Percentiles rank a stretch among this genome's conserved stretches.
Conservation (phyloP, 1,140 invertebrate species). For the Streblospio benedicti region DNA sequence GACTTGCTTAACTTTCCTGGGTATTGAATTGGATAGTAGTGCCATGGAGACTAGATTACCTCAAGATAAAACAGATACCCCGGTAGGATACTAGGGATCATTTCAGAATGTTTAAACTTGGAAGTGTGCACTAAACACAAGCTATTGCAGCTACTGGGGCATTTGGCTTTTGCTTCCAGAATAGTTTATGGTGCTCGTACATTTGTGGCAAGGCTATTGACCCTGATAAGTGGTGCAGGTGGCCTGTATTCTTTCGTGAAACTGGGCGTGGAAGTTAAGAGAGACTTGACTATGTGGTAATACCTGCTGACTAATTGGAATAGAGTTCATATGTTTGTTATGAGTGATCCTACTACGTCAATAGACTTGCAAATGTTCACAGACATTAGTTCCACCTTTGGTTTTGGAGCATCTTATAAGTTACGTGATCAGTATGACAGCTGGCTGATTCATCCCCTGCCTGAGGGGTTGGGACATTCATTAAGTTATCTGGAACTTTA, state of each 20-base stretch:
- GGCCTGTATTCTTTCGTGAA: conserved; percentile 43
- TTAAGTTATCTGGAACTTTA: background rate
- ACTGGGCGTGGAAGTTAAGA: background rate
- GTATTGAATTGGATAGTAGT: background rate
- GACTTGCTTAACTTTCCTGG: too few relatives aligned
- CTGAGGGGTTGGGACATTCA: background rate
- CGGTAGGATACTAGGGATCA: background rate
- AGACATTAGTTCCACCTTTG: background rate
- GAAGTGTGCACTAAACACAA: background rate
- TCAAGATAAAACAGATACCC: background rate
- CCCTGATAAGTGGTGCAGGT: conserved; percentile 49
- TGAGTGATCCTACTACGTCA: conserved; percentile 50
- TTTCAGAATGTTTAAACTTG: background rate
- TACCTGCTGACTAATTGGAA: background rate
- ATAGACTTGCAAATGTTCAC: background rate
- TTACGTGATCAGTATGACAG: background rate
- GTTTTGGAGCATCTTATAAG: background rate
- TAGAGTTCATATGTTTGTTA: conserved; percentile 28
- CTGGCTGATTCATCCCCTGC: too few relatives aligned
- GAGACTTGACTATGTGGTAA: conserved; percentile 3
- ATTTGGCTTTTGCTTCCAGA: conserved; percentile 3
- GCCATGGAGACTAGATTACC: background rate
- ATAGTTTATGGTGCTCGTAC: background rate
- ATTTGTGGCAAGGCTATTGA: conserved; percentile 31
- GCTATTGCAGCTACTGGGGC: too few relatives aligned